A percentile compares a stretch with the other conserved stretches of the same genome.
Evolutionary conservation across 2,888 invertebrate species (phyloP).

Genomic region (Campaea margaritaria): DNA sequence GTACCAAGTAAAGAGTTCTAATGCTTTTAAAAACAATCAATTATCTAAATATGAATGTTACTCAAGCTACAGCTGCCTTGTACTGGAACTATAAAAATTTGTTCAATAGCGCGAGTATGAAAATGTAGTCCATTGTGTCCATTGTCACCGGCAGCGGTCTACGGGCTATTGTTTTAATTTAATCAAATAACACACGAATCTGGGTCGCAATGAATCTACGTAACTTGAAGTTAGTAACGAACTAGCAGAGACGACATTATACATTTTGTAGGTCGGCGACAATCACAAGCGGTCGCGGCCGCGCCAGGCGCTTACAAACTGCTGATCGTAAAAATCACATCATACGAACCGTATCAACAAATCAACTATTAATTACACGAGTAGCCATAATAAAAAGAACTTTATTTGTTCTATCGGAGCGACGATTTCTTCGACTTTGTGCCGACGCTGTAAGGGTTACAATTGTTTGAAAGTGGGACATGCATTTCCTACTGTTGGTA

Average conservation of each 20-base stretch:
- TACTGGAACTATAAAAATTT: slow-evolving; percentile 6
- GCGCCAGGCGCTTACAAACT: slow-evolving; percentile 23
- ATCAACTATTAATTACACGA: slow-evolving; percentile 32
- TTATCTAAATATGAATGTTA: not conserved
- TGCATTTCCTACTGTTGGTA: slow-evolving; percentile 1
- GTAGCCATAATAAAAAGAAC: slow-evolving; percentile 28
- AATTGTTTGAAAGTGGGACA: slow-evolving; percentile 7
- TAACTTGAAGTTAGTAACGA: slow-evolving; percentile 10
- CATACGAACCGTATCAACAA: slow-evolving; percentile 29
- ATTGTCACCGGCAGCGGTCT: slow-evolving; percentile 20
- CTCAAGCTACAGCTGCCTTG: not conserved
- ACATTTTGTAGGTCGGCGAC: slow-evolving; percentile 18
- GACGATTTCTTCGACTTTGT: slow-evolving; percentile 18
- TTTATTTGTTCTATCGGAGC: slow-evolving; percentile 25
- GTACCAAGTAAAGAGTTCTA: too few relatives aligned
- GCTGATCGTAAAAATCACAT: slow-evolving; percentile 33
- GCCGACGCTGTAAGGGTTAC: slow-evolving; percentile 12
- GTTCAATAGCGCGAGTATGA: not conserved
- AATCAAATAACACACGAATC: slow-evolving; percentile 31
- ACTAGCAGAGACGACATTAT: slow-evolving; percentile 10
- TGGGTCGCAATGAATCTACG: slow-evolving; percentile 30
- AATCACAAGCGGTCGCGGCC: slow-evolving; percentile 22
- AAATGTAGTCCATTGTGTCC: slow-evolving; percentile 22
- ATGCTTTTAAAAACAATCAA: too few relatives aligned
- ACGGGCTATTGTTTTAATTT: slow-evolving; percentile 30